Percentiles rank a stretch among this genome's conserved stretches.
Evolutionary conservation across 2,113 vertebrate genomes (phyloP).

Genomic region (Crotalus helleri): DNA sequence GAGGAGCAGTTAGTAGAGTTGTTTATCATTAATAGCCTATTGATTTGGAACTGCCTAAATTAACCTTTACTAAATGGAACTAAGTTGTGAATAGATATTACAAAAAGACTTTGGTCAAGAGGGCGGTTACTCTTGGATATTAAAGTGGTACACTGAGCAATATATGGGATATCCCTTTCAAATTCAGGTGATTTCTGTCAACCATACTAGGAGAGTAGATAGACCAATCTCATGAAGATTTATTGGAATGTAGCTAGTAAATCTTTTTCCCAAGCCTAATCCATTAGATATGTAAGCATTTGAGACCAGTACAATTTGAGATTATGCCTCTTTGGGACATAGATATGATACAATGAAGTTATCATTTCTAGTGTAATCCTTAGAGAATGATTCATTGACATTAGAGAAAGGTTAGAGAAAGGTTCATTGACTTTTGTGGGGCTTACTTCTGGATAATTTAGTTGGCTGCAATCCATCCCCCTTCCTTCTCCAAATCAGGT

Average conservation of each 20-base stretch:
- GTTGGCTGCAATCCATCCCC: not conserved
- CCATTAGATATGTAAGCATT: not conserved
- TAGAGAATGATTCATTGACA: too few species aligned
- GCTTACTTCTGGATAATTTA: not conserved
- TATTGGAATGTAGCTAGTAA: not conserved
- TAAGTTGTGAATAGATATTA: not conserved
- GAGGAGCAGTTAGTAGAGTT: not conserved
- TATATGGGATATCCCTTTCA: not conserved
- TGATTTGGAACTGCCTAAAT: not conserved
- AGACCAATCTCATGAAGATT: not conserved
- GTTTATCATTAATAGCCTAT: not conserved
- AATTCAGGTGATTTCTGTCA: not conserved
- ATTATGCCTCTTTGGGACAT: not conserved
- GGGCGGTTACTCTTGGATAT: not conserved
- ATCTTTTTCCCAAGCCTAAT: not conserved
- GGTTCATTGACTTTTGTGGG: not conserved
- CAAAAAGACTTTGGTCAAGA: not conserved
- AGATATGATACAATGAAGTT: not conserved
- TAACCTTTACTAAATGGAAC: not conserved
- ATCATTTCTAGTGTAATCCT: not conserved
- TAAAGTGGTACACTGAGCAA: not conserved
- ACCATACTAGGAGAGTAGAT: not conserved
- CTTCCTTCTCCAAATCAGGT: not conserved
- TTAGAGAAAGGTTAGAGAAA: not conserved
- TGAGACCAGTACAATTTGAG: too few species aligned